Evolutionary conservation across 2,113 vertebrate species (phyloP), one percentile per base, ranked within the genome.

Genomic region (Anser cygnoides): DNA sequence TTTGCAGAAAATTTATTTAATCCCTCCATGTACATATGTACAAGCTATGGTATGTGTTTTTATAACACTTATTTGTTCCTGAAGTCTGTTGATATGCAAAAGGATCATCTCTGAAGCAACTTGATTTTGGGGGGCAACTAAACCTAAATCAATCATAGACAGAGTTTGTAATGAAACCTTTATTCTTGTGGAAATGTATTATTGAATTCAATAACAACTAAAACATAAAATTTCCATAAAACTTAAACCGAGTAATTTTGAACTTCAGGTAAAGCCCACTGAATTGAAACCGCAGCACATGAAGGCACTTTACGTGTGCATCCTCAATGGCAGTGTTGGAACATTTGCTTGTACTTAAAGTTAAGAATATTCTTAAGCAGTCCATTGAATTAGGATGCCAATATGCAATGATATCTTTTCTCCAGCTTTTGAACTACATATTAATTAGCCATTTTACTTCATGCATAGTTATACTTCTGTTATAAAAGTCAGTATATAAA

Each of bases 21-120:
- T 44, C 2, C 35, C 8, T 29, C 61, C 6, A 5, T 10, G 3
- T 58, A 58, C 14, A 16, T 13, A 37, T 19, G 9, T n/a, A 4
- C 2, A 52, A 19, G 6, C 4, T 79, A 10, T 22, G 8, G 3
- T 65, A 14, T 15, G 1, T 4, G 18, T n/a, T 21, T 21, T 43
- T 35, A 13, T 2, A 85, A 3, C 4, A 10, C 6, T 37, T 63
- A 2, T n/a, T 75, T 79, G 1, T 4, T 75, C 31, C 10, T 50
- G 22, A 15, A 33, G 0, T 55, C 13, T 67, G 2, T 15, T 55
- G 7, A 2, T n/a, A 62, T 18, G 3, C 3, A 63, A 70, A 52
- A 68, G 26, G n/a, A 9, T 52, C 4, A 29, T 39, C 25, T 39
- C 25, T 52, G 61, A 79, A 68, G 8, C 3, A 66, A 82, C 5